Evolutionary conservation across 2,113 vertebrate genomes (phyloP).

Genomic region (Notechis scutatus): DNA sequence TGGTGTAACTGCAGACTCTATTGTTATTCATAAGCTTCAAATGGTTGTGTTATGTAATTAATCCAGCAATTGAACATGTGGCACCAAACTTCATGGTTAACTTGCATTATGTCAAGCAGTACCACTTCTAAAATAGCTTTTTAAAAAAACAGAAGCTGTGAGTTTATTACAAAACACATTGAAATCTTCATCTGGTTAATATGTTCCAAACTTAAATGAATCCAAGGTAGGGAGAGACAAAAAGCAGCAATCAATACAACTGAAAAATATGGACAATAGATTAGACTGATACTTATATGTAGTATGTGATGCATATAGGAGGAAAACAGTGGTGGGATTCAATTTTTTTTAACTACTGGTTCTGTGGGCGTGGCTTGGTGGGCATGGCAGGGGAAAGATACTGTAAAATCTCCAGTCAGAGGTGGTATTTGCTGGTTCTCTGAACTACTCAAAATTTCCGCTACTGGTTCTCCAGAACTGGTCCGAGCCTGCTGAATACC

Average conservation of each 20-base stretch:
- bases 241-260: background rate
- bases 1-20: slow-evolving; percentile 1
- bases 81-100: background rate
- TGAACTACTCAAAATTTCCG: too few relatives aligned
- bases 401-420: too few relatives aligned
- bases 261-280: background rate
- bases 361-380: too few relatives aligned
- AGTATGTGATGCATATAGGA: background rate
- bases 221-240: background rate
- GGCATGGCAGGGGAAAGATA: too few relatives aligned
- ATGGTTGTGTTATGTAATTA: background rate
- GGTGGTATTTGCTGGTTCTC: too few relatives aligned
- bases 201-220: background rate
- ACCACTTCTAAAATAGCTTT: background rate
- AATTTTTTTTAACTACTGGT: too few relatives aligned
- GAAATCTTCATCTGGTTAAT: background rate
- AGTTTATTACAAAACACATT: background rate
- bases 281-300: background rate
- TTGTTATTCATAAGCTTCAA: slow-evolving; percentile 5
- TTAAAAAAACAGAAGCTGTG: background rate
- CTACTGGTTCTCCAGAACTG: too few relatives aligned
- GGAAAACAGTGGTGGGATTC: background rate
- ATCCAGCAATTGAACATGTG: background rate
- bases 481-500: too few relatives aligned
- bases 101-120: background rate